Base-by-base conservation (phyloP, 2,888 invertebrate species). In the Hartigia nigra region DNA sequence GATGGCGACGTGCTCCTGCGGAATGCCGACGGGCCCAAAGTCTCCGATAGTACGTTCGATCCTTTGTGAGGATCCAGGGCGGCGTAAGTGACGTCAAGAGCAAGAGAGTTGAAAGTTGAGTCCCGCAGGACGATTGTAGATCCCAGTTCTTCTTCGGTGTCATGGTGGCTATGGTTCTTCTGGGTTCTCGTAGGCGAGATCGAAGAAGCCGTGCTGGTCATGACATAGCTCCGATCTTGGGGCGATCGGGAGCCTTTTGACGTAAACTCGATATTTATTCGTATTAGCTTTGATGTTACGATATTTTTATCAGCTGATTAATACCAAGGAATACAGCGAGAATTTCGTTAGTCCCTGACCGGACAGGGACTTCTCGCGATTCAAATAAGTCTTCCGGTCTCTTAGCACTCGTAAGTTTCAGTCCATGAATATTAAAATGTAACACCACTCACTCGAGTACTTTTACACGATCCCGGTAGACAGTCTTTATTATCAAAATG, bases 31-130 rank as follows among this genome's bases (percentile, higher is more conserved):
- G 4, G 5, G 31, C 69, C 74, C 69, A 2, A 31, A 23, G 9
- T 55, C 55, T 55, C 55, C 55, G 23, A 23, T 9, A 55, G 2
- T 23, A 55, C 55, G 2, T 55, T 23, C 23, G 55, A 23, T 55
- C 23, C 55, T 55, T 55, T 55, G 55, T 55, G 9, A 55, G 55
- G 55, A 23, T 55, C 55, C 55, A 55, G 55, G 32, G 72, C 72
- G 69, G 86, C 85, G 74, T 85, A 87, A 12, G 91, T 90, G 35
- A 89, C 91, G 37, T 91, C 88, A 72, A 91, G 82, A 0, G 89
- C 91, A 39, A 91, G 82, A 12, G 85, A 85, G 70, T 87, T 86
- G 80, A 91, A 91, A 5, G 87, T 85, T 31, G 88, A 86, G 4
- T 85, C 83, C 14, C 85, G 84, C 31, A 85, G 83, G 3, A 85